These are phyloP conservation scores for Thymelicus acteon DNA, from an alignment of 2,888 invertebrate species.

Conservation along the genomic window DNA sequence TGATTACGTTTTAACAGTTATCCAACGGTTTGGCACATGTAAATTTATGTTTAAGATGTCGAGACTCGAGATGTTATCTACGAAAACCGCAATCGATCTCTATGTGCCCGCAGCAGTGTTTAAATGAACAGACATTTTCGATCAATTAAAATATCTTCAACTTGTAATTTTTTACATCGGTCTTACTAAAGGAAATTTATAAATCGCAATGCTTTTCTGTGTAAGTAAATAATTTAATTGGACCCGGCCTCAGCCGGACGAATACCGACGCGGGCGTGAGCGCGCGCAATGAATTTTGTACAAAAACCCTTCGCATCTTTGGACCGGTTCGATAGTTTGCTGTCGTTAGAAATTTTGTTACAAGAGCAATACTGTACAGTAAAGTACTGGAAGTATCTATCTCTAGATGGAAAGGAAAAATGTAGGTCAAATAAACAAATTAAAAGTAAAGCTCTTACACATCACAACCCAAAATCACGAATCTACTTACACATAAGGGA, in stretches of 20 bases:
- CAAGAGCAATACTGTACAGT: neutral
- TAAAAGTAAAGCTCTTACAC: too few relatives aligned
- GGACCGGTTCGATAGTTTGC: slow-evolving; percentile 41
- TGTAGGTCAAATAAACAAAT: too few relatives aligned
- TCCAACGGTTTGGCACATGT: slow-evolving; percentile 13
- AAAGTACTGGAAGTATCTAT: neutral
- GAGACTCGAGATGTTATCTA: slow-evolving; percentile 29
- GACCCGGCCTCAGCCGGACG: slow-evolving; percentile 37
- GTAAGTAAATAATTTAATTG: slow-evolving; percentile 43
- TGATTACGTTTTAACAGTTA: slow-evolving; percentile 24
- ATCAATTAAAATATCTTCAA: slow-evolving; percentile 33
- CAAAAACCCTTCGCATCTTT: slow-evolving; percentile 43
- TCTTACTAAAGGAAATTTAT: slow-evolving; percentile 25
- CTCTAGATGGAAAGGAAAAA: too few relatives aligned
- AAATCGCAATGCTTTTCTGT: slow-evolving; percentile 30
- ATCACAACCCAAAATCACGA: too few relatives aligned
- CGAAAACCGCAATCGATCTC: slow-evolving; percentile 23
- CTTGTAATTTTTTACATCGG: slow-evolving; percentile 26
- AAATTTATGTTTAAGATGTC: slow-evolving; percentile 17
- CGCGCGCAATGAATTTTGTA: slow-evolving; percentile 43
- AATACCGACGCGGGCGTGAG: slow-evolving; percentile 42
- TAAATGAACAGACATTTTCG: slow-evolving; percentile 18
- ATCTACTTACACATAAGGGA: too few relatives aligned
- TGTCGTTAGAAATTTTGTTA: slow-evolving; percentile 40
- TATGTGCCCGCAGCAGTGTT: slow-evolving; percentile 16